These are phyloP conservation scores for Hydroisotoma schaefferi DNA, from an alignment of 2,888 invertebrate species.

Conservation along the genomic window DNA sequence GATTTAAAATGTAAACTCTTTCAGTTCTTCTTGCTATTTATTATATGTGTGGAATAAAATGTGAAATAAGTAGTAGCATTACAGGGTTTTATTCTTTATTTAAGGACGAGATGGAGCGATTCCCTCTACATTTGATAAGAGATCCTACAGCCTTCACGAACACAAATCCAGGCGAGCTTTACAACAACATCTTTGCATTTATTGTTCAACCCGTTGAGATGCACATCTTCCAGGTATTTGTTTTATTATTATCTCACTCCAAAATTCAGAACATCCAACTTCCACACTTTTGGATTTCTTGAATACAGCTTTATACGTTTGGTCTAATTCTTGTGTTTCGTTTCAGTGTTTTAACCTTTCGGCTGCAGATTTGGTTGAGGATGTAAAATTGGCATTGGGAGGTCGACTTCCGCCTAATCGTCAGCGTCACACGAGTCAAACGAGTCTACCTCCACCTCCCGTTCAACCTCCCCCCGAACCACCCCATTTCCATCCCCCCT, in stretches of 20 bases:
- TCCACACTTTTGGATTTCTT: background rate
- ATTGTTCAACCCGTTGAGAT: constrained; percentile 84
- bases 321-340: constrained; percentile 16
- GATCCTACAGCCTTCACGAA: constrained; percentile 98
- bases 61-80: no score
- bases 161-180: constrained; percentile 92
- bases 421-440: constrained; percentile 44
- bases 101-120: constrained; percentile 93
- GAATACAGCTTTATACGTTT: background rate
- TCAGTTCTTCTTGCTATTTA: no score
- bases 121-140: constrained; percentile 86
- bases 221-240: constrained; percentile 73
- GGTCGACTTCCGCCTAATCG: constrained; percentile 58
- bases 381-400: constrained; percentile 67
- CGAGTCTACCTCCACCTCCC: constrained; percentile 60
- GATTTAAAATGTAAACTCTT: no score
- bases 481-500: constrained; percentile 49
- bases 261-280: background rate
- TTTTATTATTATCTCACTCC: background rate
- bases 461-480: constrained; percentile 61
- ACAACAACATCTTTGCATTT: constrained; percentile 97
- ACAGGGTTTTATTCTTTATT: no score
- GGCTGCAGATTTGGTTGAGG: constrained; percentile 78
- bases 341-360: constrained; percentile 79
- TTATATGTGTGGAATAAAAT: no score